Conservation (phyloP, 2,113 vertebrate species). For the Thermophis baileyi region DNA sequence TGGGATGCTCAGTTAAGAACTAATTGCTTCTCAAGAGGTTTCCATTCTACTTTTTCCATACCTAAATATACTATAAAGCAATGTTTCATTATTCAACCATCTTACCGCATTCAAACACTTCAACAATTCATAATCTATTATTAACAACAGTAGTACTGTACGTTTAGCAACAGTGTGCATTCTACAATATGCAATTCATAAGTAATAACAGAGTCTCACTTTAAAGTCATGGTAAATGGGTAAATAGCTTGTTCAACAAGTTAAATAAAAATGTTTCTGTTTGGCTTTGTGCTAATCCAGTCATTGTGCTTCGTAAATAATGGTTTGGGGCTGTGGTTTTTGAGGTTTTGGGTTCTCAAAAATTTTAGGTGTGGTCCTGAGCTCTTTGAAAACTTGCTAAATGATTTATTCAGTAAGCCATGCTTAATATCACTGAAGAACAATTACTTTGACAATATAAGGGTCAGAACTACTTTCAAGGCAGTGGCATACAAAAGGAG, state of each 20-base stretch:
- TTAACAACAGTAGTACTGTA: neutral
- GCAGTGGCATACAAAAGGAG: neutral
- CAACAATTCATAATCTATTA: neutral
- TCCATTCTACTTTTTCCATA: conserved; percentile 12
- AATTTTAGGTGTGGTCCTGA: neutral
- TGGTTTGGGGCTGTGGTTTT: neutral
- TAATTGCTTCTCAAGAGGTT: conserved; percentile 69
- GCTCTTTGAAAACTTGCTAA: neutral
- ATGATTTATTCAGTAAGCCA: neutral
- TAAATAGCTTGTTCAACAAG: neutral
- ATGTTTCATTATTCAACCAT: conserved; percentile 12
- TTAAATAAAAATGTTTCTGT: neutral
- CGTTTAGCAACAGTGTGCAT: neutral
- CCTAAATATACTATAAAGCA: neutral
- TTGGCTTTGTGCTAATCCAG: neutral
- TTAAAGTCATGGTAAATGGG: neutral
- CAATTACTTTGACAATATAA: neutral
- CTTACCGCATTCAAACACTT: neutral
- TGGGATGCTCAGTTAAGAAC: conserved; percentile 29
- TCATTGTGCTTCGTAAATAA: neutral
- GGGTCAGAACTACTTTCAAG: neutral
- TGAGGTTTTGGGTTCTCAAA: neutral
- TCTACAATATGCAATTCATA: neutral
- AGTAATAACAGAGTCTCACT: neutral
- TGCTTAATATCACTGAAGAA: neutral